A percentile compares a stretch with the other conserved stretches of the same genome.
Evolutionary conservation across 30 jellyfish, hydroid and myxozoan genomes (phyloP).

Genomic region (Turritopsis dohrnii): DNA sequence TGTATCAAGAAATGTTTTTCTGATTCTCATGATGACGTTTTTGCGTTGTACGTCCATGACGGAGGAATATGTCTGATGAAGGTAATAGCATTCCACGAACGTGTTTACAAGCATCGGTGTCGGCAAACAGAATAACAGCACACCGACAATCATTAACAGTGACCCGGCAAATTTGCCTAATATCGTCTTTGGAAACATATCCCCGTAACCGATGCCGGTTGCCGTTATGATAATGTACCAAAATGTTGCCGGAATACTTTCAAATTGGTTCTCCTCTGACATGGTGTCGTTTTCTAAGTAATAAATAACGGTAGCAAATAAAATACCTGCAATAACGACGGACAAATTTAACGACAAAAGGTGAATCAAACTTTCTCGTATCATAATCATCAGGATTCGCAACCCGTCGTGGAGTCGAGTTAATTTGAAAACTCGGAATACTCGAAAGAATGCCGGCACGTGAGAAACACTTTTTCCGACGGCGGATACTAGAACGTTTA

Average conservation of each 20-base stretch:
- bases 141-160: conserved; percentile 54
- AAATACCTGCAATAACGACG: conserved; percentile 39
- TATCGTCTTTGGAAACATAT: conserved; percentile 61
- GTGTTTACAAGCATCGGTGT: conserved; percentile 78
- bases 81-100: conserved; percentile 67
- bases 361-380: conserved; percentile 57
- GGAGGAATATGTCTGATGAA: conserved; percentile 29
- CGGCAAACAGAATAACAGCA: conserved; percentile 78
- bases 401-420: conserved; percentile 65
- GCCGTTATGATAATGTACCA: conserved; percentile 79
- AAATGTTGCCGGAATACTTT: conserved; percentile 64
- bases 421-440: conserved; percentile 69
- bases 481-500: not conserved
- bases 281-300: conserved; percentile 26
- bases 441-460: conserved; percentile 24
- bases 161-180: conserved; percentile 70
- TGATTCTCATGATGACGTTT: conserved; percentile 66
- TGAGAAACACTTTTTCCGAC: conserved; percentile 9
- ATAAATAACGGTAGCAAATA: conserved; percentile 62
- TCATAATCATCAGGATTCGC: conserved; percentile 51
- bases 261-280: conserved; percentile 20
- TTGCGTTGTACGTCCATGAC: conserved; percentile 45
- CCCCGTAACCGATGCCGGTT: conserved; percentile 93
- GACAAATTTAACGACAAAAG: conserved; percentile 42
- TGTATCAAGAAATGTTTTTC: conserved; percentile 48